Evolutionary conservation across 1,140 invertebrate genomes (phyloP), one percentile per base, ranked within the genome.

Genomic region (Drosophila quadrilineata): DNA sequence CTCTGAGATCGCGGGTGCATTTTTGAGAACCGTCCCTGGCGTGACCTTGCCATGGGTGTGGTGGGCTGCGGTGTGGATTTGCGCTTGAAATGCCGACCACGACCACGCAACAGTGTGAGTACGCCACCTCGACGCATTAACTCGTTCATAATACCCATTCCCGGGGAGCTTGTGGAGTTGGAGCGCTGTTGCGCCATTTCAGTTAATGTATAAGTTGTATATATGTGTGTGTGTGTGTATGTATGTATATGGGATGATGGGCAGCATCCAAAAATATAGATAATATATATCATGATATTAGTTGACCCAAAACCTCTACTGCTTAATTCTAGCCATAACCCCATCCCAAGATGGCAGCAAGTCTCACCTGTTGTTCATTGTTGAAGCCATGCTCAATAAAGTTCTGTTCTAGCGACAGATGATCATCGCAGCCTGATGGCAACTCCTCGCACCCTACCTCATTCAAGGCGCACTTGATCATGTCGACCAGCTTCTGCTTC

Each of bases 361-460:
- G 4, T 90, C 88, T 31, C 31, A 89, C 89, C 87, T 84, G 87
- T 41, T 89, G 87, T 6, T 89, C 88, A 19, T 88, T 88, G 35
- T 89, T 89, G 35, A 75, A 88, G 62, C 84, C 73, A 49, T 91
- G 84, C 21, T 90, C 88, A 21, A 89, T 89, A 36, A 89, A 90
- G 71, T 68, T 88, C 63, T 90, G 90, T 77, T 94, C 93, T 60
- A 94, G 91, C 1, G 93, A 92, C 22, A 95, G 87, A 40, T 89
- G 88, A 76, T 92, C 92, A 70, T 96, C 95, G 86, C 95, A 95
- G 38, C 94, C 96, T n/a, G 93, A 93, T 19, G 96, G 96, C 35
- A 95, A 92, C 90, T 96, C 95, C 88, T 96, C 95, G 71, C 95
- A 96, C 24, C 96, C 96, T 3, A 97, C 91, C 87, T 96, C 94